Conservation (phyloP, 2,888 invertebrate genomes). For the Philereme vetulata region DNA sequence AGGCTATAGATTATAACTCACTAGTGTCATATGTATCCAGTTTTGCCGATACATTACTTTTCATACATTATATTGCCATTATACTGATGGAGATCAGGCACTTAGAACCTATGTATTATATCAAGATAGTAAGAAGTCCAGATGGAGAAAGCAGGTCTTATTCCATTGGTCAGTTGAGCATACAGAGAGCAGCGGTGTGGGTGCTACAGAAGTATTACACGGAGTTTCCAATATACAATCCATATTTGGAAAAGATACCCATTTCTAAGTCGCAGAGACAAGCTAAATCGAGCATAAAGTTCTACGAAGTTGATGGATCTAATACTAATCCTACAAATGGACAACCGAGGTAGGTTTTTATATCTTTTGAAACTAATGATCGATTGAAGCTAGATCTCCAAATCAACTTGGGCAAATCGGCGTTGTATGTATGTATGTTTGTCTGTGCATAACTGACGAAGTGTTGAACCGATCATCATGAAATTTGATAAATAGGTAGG, state of each 20-base stretch:
- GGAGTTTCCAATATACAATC: constrained; percentile 98
- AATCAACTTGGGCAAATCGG: too few relatives aligned
- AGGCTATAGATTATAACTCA: constrained; percentile 92
- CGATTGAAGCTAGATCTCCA: too few relatives aligned
- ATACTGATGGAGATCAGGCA: constrained; percentile 97
- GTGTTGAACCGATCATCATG: too few relatives aligned
- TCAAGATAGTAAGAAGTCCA: constrained; percentile 96
- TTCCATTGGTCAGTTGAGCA: constrained; percentile 94
- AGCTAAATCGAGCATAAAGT: constrained; percentile 94
- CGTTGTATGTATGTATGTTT: too few relatives aligned
- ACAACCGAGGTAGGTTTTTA: constrained; percentile 82
- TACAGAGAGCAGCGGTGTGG: constrained; percentile 97
- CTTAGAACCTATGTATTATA: constrained; percentile 93
- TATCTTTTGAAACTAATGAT: too few relatives aligned
- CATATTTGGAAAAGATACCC: constrained; percentile 95
- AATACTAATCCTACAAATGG: constrained; percentile 87
- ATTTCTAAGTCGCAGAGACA: constrained; percentile 92
- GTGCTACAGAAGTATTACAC: constrained; percentile 97
- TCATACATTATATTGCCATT: constrained; percentile 97
- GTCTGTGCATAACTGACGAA: too few relatives aligned
- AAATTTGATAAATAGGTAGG: too few relatives aligned
- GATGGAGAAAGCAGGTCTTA: constrained; percentile 96
- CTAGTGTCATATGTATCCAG: constrained; percentile 96
- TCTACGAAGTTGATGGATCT: constrained; percentile 97
- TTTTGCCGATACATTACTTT: constrained; percentile 95